phyloP scores from a whole-genome alignment of 64 coral and sea anemone species.

The Porites australiensis region DNA sequence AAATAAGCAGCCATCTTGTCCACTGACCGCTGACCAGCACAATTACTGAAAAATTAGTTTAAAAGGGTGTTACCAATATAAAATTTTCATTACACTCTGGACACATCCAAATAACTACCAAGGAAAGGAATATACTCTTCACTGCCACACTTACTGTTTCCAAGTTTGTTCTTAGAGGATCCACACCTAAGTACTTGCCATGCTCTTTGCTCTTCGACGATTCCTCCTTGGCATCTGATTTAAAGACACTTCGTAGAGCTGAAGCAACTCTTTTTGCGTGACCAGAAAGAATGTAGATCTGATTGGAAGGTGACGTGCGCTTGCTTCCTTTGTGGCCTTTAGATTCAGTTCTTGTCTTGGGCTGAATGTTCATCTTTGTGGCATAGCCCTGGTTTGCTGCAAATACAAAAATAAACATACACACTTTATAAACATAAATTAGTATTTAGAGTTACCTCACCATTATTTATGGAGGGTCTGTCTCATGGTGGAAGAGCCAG shows the following conservation, averaged over 20 bases:
- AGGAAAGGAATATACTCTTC: background rate
- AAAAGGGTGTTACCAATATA: no score
- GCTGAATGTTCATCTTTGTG: slow-evolving; percentile 53
- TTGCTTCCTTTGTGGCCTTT: slow-evolving; percentile 45
- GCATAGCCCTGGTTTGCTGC: slow-evolving; percentile 60
- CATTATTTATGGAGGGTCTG: no score
- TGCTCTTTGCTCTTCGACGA: slow-evolving; percentile 57
- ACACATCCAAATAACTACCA: background rate
- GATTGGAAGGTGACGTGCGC: slow-evolving; percentile 40
- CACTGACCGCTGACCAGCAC: no score
- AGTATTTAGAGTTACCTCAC: background rate
- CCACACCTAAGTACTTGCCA: slow-evolving; percentile 15
- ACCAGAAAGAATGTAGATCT: slow-evolving; percentile 31
- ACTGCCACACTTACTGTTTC: slow-evolving; percentile 2
- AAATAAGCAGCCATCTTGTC: no score
- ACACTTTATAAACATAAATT: background rate
- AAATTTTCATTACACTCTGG: no score
- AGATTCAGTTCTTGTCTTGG: slow-evolving; percentile 38
- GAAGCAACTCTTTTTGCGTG: slow-evolving; percentile 56
- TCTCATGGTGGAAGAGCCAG: no score
- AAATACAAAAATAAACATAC: background rate
- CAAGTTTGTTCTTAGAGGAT: background rate
- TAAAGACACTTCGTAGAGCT: slow-evolving; percentile 66
- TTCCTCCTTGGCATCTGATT: slow-evolving; percentile 40
- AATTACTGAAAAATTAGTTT: no score